A percentile compares a stretch with the other conserved stretches of the same genome.
Conservation (phyloP, 1,140 invertebrate species). For the Monochamus saltuarius region DNA sequence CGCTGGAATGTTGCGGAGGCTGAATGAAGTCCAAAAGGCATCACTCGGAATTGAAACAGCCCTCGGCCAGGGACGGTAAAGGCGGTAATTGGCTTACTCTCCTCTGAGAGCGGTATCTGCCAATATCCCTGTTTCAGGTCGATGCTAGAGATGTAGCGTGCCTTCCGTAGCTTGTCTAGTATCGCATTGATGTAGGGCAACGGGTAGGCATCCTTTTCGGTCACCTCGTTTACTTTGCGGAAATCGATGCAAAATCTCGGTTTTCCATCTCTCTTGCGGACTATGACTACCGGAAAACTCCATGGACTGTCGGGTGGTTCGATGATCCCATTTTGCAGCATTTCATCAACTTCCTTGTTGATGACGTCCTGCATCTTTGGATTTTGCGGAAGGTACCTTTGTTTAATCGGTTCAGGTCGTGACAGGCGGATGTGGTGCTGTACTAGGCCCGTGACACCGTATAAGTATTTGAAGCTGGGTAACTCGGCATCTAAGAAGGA, state of each 20-base stretch:
- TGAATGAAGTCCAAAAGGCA: constrained; percentile 52
- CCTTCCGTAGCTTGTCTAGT: constrained; percentile 38
- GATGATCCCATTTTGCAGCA: constrained; percentile 21
- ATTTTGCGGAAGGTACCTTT: constrained; percentile 13
- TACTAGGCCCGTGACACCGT: too few relatives aligned
- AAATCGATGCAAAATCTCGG: constrained; percentile 13
- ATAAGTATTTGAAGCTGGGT: too few relatives aligned
- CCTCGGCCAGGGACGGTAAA: constrained; percentile 51
- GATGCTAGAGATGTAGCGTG: constrained; percentile 40
- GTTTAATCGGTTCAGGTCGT: constrained; percentile 26
- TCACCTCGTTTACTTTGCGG: constrained; percentile 9
- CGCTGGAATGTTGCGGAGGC: too few relatives aligned
- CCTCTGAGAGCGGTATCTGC: constrained; percentile 42
- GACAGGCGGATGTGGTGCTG: too few relatives aligned
- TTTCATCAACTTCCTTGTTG: constrained; percentile 24
- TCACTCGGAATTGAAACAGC: constrained; percentile 51
- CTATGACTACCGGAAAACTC: constrained; percentile 23
- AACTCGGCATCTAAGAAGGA: too few relatives aligned
- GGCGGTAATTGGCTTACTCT: constrained; percentile 48
- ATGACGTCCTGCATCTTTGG: constrained; percentile 17
- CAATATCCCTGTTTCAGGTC: constrained; percentile 43
- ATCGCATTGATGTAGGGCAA: constrained; percentile 14
- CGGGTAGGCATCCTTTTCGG: constrained; percentile 36
- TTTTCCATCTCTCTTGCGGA: constrained; percentile 19
- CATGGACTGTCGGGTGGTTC: constrained; percentile 38